Percentiles rank a stretch among this genome's conserved stretches.
Conservation (phyloP, 1,140 invertebrate genomes). For the Drosophila kepulauana region DNA sequence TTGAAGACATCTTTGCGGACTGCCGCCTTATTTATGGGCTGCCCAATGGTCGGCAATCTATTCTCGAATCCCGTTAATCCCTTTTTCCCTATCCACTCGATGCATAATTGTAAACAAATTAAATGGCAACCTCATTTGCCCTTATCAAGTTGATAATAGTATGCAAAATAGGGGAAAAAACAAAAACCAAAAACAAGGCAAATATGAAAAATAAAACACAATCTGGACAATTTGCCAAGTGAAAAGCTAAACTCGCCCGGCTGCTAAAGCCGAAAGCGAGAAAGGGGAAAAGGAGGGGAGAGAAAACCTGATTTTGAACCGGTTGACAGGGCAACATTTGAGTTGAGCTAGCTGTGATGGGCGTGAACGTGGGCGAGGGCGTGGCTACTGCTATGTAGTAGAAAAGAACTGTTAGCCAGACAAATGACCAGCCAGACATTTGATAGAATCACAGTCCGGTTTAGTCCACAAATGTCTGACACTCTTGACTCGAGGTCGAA, state of each 20-base stretch:
- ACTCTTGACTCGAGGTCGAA: conserved; percentile 12
- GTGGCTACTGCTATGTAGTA: conserved; percentile 13
- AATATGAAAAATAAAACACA: conserved; percentile 5
- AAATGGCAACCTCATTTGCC: conserved; percentile 1
- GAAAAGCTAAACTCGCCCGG: conserved; percentile 18
- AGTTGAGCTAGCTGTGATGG: conserved; percentile 1
- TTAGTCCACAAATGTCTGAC: neutral
- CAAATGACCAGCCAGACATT: conserved; percentile 47
- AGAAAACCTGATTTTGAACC: conserved; percentile 39
- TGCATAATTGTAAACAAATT: conserved; percentile 40
- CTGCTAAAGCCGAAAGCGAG: too few species aligned
- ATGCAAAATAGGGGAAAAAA: neutral
- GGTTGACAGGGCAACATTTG: conserved; percentile 47
- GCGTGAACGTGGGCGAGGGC: conserved; percentile 19
- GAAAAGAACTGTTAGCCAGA: conserved; percentile 51
- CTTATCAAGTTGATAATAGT: conserved; percentile 8
- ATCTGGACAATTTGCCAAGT: conserved; percentile 13
- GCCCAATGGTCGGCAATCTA: conserved; percentile 11
- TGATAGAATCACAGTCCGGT: conserved; percentile 30
- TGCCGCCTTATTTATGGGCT: conserved; percentile 30
- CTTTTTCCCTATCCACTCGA: neutral
- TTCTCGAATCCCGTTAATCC: neutral
- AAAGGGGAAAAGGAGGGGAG: too few species aligned
- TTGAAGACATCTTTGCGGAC: conserved; percentile 25
- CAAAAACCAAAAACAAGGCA: neutral